Evolutionary conservation across 64 coral and sea anemone genomes (phyloP), one percentile per base, ranked within the genome.

Genomic region (Cladopsammia gracilis): DNA sequence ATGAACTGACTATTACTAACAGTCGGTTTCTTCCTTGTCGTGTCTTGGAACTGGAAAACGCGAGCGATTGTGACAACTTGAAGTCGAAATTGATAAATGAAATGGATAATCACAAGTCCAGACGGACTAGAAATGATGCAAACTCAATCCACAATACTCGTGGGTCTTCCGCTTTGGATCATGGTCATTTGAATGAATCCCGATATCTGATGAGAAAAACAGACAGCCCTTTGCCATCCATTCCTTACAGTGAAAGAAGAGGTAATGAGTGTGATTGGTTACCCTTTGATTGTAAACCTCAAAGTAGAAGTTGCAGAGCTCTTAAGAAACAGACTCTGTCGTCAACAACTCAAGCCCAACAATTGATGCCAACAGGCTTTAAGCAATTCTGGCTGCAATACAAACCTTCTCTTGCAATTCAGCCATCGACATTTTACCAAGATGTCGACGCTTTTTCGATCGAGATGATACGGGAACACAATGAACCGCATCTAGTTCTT

Each of bases 361-460:
- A 61, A 26, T 18, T 90, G 48, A 69, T 68, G 61, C 89, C 78
- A 24, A 91, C 19, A 70, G 48, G 78, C 44, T 83, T 91, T 48
- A 23, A 8, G 43, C 67, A 83, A 15, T 91, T 91, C 42, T 91
- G 89, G 89, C 25, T 46, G 9, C 70, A 73, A 22, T 74, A 83
- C 58, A 70, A 70, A 50, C n/a, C 78, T 1, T 83, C 89, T 83
- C 89, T 91, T 58, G 89, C 54, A 14, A 79, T 79, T 62, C 89
- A 74, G 8, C 25, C 89, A 13, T 83, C 71, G 43, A 71, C n/a
- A 3, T 57, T 83, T 60, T 73, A 20, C 25, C 54, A 47, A 73
- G 89, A 91, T 45, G 46, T 91, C 64, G 89, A 91, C 56, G 54
- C 78, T 60, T 83, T 91, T 16, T 91, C 89, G 44, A 91, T 91